Percentiles rank a stretch among this genome's conserved stretches.
Conservation (phyloP, 2,888 invertebrate species). For the Liopterus haemorrhoidalis region DNA sequence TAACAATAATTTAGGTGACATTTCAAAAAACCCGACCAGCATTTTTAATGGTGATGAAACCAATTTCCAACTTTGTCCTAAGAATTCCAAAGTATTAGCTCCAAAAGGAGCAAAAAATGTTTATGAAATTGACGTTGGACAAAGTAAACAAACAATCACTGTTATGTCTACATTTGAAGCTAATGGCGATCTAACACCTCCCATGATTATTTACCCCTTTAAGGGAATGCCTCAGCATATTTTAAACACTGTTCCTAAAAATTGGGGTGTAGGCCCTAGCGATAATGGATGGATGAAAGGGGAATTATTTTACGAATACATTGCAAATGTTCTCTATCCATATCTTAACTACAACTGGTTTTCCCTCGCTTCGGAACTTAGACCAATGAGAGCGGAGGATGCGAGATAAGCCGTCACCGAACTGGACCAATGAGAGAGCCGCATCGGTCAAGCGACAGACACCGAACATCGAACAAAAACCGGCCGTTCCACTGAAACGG, state of each 20-base stretch:
- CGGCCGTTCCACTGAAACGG: too few species aligned
- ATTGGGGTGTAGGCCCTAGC: constrained; percentile 41
- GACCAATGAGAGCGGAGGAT: too few species aligned
- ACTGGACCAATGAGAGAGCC: too few species aligned
- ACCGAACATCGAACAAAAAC: too few species aligned
- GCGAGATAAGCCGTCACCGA: too few species aligned
- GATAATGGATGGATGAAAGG: constrained; percentile 44
- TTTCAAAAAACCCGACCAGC: constrained; percentile 35
- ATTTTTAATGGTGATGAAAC: constrained; percentile 40
- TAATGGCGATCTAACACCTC: constrained; percentile 35
- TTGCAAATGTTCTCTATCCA: constrained; percentile 37
- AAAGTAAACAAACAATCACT: constrained; percentile 37
- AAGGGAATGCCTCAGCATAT: constrained; percentile 38
- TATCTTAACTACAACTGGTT: too few species aligned
- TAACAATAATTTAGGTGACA: too few species aligned
- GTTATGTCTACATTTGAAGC: constrained; percentile 41
- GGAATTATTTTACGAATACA: constrained; percentile 42
- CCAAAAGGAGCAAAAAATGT: too few species aligned
- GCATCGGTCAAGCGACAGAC: too few species aligned
- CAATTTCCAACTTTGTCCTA: constrained; percentile 37
- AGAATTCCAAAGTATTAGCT: constrained; percentile 35
- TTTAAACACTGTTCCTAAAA: constrained; percentile 35
- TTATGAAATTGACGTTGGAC: constrained; percentile 34
- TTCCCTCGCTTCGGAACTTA: too few species aligned
- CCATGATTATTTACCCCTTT: constrained; percentile 40